These are phyloP conservation scores for Polymixis flavicincta DNA, from an alignment of 2,888 invertebrate species.

Conservation along the genomic window DNA sequence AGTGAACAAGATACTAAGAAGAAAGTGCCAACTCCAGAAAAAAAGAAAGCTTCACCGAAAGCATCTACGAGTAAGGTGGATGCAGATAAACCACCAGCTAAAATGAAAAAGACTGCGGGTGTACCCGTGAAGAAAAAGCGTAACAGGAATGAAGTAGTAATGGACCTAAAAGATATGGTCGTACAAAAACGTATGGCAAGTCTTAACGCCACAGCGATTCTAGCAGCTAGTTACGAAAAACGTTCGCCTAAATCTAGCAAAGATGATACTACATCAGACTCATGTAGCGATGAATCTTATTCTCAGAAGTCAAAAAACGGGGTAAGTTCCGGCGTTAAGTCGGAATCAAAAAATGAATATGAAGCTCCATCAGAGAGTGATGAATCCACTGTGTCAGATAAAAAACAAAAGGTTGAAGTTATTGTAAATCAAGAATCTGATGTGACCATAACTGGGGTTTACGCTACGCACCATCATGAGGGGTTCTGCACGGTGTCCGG, in stretches of 20 bases:
- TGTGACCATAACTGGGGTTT: constrained; percentile 96
- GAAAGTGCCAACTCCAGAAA: constrained; percentile 77
- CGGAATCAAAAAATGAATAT: constrained; percentile 86
- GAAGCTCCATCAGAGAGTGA: constrained; percentile 85
- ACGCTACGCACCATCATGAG: constrained; percentile 95
- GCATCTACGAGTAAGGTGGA: constrained; percentile 84
- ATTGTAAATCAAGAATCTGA: constrained; percentile 96
- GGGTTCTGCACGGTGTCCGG: constrained; percentile 96
- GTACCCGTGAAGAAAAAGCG: constrained; percentile 89
- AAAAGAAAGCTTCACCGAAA: constrained; percentile 84
- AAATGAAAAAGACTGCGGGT: constrained; percentile 85
- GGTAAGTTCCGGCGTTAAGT: constrained; percentile 89
- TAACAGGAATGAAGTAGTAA: constrained; percentile 92
- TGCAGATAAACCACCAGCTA: constrained; percentile 86
- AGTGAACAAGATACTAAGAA: constrained; percentile 87
- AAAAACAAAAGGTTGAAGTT: constrained; percentile 93
- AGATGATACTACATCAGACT: constrained; percentile 91
- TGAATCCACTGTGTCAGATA: constrained; percentile 77
- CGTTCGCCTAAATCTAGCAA: constrained; percentile 91
- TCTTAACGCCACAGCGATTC: constrained; percentile 96
- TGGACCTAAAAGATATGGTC: constrained; percentile 96
- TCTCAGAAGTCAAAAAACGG: constrained; percentile 89
- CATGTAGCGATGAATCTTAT: constrained; percentile 89
- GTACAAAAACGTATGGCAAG: constrained; percentile 98
- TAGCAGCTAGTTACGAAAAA: constrained; percentile 97